Conservation (phyloP, 2,888 invertebrate species). For the Temnothorax ravouxi region DNA sequence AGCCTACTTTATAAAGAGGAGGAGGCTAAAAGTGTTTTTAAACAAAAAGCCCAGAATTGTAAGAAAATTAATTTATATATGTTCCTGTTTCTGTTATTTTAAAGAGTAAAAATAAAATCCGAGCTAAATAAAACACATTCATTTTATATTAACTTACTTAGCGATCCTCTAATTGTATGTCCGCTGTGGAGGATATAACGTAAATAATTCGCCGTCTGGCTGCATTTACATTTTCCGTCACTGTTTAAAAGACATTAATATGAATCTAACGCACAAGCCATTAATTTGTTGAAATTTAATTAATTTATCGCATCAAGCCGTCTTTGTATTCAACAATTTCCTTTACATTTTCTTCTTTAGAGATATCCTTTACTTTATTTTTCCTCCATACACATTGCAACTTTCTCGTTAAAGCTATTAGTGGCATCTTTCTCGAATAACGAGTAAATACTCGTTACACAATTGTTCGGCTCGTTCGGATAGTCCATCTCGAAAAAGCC, state of each 20-base stretch:
- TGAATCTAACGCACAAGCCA: neutral
- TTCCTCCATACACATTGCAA: neutral
- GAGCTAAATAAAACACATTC: neutral
- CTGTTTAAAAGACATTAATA: neutral
- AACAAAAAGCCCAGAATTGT: neutral
- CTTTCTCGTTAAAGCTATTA: slow-evolving; percentile 1
- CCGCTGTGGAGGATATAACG: neutral
- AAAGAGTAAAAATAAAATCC: neutral
- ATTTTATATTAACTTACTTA: slow-evolving; percentile 10
- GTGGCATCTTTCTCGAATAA: neutral
- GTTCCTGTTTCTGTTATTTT: neutral
- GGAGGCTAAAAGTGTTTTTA: neutral
- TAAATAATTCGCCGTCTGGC: neutral
- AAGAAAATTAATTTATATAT: neutral
- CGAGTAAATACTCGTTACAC: neutral
- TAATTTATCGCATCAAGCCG: neutral
- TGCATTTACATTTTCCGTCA: neutral
- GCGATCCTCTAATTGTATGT: neutral
- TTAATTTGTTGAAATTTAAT: neutral
- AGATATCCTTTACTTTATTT: neutral
- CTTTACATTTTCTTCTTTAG: neutral
- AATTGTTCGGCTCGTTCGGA: slow-evolving; percentile 30
- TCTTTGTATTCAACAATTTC: neutral
- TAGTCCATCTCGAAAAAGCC: slow-evolving; percentile 2
- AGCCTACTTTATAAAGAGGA: neutral